phyloP scores from a whole-genome alignment of 1,140 invertebrate species.

The Aporrectodea caliginosa region DNA sequence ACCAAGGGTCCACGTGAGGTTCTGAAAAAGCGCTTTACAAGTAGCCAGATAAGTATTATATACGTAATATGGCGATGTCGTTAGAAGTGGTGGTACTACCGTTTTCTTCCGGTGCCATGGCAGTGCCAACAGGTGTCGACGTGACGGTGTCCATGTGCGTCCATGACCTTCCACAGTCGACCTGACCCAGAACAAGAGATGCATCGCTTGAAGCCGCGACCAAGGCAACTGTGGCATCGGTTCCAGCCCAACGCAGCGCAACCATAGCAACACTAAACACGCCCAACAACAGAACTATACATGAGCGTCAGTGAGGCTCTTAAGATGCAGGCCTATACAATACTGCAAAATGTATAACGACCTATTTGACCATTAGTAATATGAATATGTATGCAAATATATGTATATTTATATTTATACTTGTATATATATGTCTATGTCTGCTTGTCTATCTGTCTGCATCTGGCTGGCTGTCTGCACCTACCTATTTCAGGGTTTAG shows the following conservation, averaged over 20 bases:
- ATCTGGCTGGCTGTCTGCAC: no score
- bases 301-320: not conserved
- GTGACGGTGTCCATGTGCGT: constrained; percentile 29
- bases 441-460: no score
- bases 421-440: not conserved
- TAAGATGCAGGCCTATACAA: not conserved
- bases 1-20: not conserved
- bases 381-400: not conserved
- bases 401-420: not conserved
- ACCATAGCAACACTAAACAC: constrained; percentile 15
- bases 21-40: not conserved
- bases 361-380: not conserved
- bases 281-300: not conserved
- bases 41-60: not conserved
- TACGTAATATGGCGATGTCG: not conserved
- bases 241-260: constrained; percentile 29
- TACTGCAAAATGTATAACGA: not conserved
- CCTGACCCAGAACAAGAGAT: constrained; percentile 28
- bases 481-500: no score
- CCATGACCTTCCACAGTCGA: constrained; percentile 20
- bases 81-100: constrained; percentile 1
- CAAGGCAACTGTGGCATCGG: constrained; percentile 28
- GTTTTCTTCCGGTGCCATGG: constrained; percentile 31
- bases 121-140: constrained; percentile 32
- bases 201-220: constrained; percentile 31